Evolutionary conservation across 2,113 vertebrate genomes (phyloP).

Genomic region (Cardinalis cardinalis): DNA sequence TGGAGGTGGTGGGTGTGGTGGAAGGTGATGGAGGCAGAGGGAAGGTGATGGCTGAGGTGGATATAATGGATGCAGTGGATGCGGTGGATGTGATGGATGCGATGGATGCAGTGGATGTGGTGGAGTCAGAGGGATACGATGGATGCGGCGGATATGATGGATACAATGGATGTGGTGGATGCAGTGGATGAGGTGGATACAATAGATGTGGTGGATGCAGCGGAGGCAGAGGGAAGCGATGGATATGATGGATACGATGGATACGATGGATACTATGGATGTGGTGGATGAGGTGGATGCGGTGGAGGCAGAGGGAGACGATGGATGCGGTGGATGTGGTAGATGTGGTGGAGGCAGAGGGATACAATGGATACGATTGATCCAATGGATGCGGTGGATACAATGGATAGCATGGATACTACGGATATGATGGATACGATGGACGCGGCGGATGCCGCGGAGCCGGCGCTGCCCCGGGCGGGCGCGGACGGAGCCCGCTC

Average conservation of each 20-base stretch:
- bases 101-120: fast-evolving
- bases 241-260: too few species aligned
- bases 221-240: background rate
- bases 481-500: background rate
- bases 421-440: fast-evolving
- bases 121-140: too few species aligned
- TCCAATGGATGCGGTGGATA: too few species aligned
- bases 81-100: fast-evolving
- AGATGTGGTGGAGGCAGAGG: too few species aligned
- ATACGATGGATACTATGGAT: too few species aligned
- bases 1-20: fast-evolving
- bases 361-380: too few species aligned
- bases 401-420: too few species aligned
- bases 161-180: too few species aligned
- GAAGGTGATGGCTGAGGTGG: fast-evolving
- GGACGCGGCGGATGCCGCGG: background rate
- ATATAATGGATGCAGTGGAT: fast-evolving
- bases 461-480: background rate
- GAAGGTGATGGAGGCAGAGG: too few species aligned
- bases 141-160: fast-evolving
- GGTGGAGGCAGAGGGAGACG: too few species aligned
- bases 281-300: too few species aligned
- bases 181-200: too few species aligned
- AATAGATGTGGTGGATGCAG: fast-evolving
- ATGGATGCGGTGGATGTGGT: background rate